Conservation (phyloP, 2,888 invertebrate species). For the Rhyacophila evoluta region DNA sequence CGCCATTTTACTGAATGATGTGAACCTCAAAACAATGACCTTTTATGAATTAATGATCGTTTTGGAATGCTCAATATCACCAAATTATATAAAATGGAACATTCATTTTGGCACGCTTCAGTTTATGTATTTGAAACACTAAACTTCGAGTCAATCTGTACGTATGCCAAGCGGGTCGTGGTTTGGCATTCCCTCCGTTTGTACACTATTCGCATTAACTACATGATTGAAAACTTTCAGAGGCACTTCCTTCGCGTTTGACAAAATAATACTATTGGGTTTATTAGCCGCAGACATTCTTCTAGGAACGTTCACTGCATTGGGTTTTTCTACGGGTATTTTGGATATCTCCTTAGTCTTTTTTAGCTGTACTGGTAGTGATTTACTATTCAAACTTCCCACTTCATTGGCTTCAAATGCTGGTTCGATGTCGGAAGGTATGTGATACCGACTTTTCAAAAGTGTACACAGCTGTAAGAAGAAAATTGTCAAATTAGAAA, state of each 20-base stretch:
- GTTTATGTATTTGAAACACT: neutral
- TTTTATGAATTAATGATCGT: no score
- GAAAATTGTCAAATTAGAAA: no score
- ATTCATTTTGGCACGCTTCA: neutral
- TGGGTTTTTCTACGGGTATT: neutral
- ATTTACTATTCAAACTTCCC: slow-evolving; percentile 43
- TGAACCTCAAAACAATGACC: no score
- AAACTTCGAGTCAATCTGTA: slow-evolving; percentile 34
- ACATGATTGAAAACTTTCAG: slow-evolving; percentile 41
- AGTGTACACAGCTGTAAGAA: slow-evolving; percentile 43
- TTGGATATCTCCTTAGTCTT: neutral
- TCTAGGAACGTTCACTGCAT: neutral
- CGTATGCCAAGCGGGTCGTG: slow-evolving; percentile 45
- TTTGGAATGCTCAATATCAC: neutral
- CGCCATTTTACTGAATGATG: no score
- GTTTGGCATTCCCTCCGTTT: slow-evolving; percentile 44
- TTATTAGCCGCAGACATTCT: neutral
- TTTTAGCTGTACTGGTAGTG: slow-evolving; percentile 6
- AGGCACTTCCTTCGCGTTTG: slow-evolving; percentile 40
- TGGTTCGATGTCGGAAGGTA: slow-evolving; percentile 58
- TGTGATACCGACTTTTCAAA: slow-evolving; percentile 40
- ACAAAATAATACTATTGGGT: neutral
- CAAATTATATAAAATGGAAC: neutral
- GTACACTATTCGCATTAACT: slow-evolving; percentile 35
- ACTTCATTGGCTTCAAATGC: slow-evolving; percentile 63